These are phyloP conservation scores for Hyaena hyaena DNA, from an alignment of 2,113 vertebrate genomes.

Conservation along the genomic window DNA sequence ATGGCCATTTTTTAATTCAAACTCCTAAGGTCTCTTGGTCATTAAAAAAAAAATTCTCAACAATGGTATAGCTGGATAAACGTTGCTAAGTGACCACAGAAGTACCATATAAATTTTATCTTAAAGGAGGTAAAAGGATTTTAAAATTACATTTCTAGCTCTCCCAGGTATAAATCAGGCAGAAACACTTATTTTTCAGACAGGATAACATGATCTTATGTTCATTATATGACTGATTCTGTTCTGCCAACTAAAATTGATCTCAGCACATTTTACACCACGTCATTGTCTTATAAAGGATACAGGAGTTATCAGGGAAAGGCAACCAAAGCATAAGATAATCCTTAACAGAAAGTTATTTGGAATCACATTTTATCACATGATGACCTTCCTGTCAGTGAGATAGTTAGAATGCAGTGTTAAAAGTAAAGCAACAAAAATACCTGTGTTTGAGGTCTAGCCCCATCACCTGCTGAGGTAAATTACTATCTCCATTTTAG, in stretches of 20 bases:
- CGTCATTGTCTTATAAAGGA: neutral
- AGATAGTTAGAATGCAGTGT: neutral
- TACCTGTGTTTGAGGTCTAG: neutral
- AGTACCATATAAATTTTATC: conserved; percentile 8
- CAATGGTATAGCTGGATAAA: neutral
- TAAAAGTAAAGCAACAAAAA: neutral
- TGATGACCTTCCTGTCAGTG: neutral
- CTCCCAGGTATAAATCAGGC: neutral
- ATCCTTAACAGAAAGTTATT: neutral
- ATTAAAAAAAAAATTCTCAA: neutral
- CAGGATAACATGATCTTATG: conserved; percentile 11
- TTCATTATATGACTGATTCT: neutral
- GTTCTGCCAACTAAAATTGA: neutral
- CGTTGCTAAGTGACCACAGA: neutral
- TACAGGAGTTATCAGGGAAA: neutral
- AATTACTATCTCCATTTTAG: neutral
- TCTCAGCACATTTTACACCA: neutral
- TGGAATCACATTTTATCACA: neutral
- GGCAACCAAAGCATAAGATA: neutral
- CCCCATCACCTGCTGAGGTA: neutral
- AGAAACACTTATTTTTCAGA: conserved; percentile 15
- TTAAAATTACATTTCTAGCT: conserved; percentile 10
- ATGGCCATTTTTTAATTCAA: neutral
- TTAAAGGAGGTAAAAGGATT: conserved; percentile 11
- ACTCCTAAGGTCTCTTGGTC: neutral